A percentile compares a stretch with the other conserved stretches of the same genome.
Conservation (phyloP, 2,797 vertebrate species). For the Glossophaga mutica region DNA sequence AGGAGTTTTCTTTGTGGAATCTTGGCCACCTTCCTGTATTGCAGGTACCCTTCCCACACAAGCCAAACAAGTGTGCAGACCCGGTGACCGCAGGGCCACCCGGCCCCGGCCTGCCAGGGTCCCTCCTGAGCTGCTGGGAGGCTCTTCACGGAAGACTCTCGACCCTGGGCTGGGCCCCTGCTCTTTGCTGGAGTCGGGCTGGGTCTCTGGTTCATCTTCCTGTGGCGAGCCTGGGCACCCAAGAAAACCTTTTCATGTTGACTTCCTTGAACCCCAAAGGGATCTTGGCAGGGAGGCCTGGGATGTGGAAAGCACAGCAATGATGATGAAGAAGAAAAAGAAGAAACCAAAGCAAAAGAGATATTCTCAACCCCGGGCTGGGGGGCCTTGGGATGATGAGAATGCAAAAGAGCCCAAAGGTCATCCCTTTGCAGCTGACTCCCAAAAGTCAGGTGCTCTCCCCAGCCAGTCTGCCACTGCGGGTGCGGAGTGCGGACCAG, state of each 20-base stretch:
- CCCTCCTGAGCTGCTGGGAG: constrained; percentile 66
- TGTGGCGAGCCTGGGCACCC: constrained; percentile 48
- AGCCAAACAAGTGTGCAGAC: constrained; percentile 77
- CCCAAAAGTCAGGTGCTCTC: fast-evolving
- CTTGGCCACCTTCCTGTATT: constrained; percentile 84
- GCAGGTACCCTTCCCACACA: constrained; percentile 79
- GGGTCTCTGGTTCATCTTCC: constrained; percentile 62
- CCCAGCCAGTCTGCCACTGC: neutral
- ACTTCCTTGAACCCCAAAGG: constrained; percentile 57
- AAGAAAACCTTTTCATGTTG: constrained; percentile 37
- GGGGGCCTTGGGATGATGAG: constrained; percentile 71
- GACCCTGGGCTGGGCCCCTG: constrained; percentile 58
- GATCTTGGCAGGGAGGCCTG: constrained; percentile 72
- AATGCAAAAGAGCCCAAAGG: fast-evolving
- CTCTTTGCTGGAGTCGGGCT: constrained; percentile 49
- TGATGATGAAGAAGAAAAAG: constrained; percentile 81
- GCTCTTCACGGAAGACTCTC: constrained; percentile 69
- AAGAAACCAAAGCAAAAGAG: constrained; percentile 83
- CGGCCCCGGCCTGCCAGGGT: constrained; percentile 72
- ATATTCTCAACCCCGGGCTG: constrained; percentile 53
- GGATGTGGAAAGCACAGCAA: constrained; percentile 72
- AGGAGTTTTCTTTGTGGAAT: constrained; percentile 69
- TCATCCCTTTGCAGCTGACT: neutral
- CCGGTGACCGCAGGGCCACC: constrained; percentile 73
- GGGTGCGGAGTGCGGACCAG: neutral